Percentiles rank a stretch among this genome's conserved stretches.
These are phyloP conservation scores for Okamejei kenojei DNA, from an alignment of 2,797 vertebrate genomes.

Conservation along the genomic window DNA sequence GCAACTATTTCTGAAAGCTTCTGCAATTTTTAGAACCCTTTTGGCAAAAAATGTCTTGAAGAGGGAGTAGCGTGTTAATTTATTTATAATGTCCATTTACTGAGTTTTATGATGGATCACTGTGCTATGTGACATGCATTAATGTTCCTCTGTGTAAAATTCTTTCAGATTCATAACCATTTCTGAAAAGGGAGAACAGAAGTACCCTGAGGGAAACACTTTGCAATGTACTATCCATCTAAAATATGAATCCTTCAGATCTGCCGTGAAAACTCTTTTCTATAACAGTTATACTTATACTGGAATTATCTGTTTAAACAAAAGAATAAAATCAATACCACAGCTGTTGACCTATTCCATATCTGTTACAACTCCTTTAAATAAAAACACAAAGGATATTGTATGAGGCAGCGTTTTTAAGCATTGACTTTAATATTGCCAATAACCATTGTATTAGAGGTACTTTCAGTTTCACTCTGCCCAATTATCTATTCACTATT, in stretches of 20 bases:
- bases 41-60: conserved; percentile 38
- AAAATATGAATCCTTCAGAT: conserved; percentile 2
- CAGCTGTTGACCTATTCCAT: neutral
- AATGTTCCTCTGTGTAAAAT: conserved; percentile 50
- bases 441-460: neutral
- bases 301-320: neutral
- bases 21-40: conserved; percentile 37
- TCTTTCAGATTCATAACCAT: conserved; percentile 51
- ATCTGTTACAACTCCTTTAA: neutral
- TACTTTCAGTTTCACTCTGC: neutral
- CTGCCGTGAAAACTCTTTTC: neutral
- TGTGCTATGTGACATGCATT: conserved; percentile 48
- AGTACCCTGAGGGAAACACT: conserved; percentile 46
- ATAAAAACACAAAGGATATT: neutral
- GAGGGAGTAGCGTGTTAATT: conserved; percentile 35
- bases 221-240: conserved; percentile 41
- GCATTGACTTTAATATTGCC: neutral
- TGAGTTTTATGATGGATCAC: conserved; percentile 45
- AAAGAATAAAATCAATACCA: neutral
- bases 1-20: conserved; percentile 31
- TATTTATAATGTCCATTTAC: conserved; percentile 38
- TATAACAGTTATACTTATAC: conserved; percentile 1
- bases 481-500: neutral
- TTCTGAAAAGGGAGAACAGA: conserved; percentile 47
- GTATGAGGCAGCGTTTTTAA: neutral